phyloP scores from a whole-genome alignment of 2,113 vertebrate species.

The Leucosticte australis region DNA sequence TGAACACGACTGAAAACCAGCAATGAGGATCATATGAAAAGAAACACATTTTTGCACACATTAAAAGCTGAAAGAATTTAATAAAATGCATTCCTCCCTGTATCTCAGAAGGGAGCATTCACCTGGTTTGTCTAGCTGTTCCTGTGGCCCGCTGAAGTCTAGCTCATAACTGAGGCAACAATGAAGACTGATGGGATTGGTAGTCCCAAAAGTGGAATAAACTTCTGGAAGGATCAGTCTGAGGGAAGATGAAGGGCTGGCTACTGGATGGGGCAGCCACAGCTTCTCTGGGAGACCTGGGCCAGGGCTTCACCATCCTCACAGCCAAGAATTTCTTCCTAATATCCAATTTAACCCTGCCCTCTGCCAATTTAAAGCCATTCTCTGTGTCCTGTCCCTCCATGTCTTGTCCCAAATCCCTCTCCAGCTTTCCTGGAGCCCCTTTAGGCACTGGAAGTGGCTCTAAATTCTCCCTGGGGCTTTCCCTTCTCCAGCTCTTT shows the following conservation, averaged over 20 bases:
- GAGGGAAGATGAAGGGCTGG: background rate
- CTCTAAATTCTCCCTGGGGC: background rate
- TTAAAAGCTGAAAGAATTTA: constrained; percentile 12
- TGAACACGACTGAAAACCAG: constrained; percentile 32
- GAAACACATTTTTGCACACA: background rate
- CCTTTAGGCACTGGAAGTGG: background rate
- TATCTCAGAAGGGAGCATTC: background rate
- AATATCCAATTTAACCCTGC: background rate
- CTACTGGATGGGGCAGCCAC: background rate
- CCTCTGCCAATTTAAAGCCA: background rate
- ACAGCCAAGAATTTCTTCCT: background rate
- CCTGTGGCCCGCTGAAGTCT: background rate
- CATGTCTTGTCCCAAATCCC: background rate
- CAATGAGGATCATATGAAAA: constrained; percentile 30
- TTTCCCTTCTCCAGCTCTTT: background rate
- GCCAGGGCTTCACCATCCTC: background rate
- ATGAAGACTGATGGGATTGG: background rate
- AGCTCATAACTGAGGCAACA: background rate
- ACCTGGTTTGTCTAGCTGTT: background rate
- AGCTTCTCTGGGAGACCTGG: background rate
- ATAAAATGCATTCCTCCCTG: background rate
- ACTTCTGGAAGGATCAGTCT: background rate
- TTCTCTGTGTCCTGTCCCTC: background rate
- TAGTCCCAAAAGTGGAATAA: background rate
- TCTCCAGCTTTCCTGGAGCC: background rate